Evolutionary conservation across 2,797 vertebrate species (phyloP), one percentile per base, ranked within the genome.

Genomic region (Sylvia borin): DNA sequence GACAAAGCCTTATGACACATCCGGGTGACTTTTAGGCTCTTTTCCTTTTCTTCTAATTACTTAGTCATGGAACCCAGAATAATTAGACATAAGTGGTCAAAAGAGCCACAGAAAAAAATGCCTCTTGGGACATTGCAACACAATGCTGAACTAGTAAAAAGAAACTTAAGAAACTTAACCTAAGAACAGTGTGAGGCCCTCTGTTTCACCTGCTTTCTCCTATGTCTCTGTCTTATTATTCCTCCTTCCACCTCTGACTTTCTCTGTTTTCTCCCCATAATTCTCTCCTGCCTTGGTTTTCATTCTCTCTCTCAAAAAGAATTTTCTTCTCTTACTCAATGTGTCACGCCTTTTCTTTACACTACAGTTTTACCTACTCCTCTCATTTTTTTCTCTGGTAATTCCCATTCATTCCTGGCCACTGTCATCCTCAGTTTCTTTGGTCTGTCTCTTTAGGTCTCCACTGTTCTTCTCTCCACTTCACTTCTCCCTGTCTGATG

Each of bases 61-160:
- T 95, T 94, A 50, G 88, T 89, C 75, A 87, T 77, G 77, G 77
- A 96, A 92, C 51, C 18, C 71, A 65, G 74, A 87, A 82, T 85
- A 94, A 92, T 93, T 61, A 79, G 29, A 53, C 32, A 3, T 60
- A 92, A 93, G 67, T 76, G 60, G 90, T 79, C 93, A 87, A 78
- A 96, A 95, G 80, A 95, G 32, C 24, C 83, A 93, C 51, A 92
- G 94, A 93, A 95, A 96, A 93, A 95, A 93, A 95, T 47, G 83
- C 47, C 85, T 82, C 83, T 27, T 88, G 85, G 67, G 93, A 91
- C 77, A 88, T 90, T 96, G 85, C 79, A 92, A 88, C 71, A 96
- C 88, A 92, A 82, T 65, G 54, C 26, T 57, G 38, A 88, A 76
- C 60, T 58, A 71, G 61, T 45, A 64, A 95, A 90, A 93, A 94